Evolutionary conservation across 2,113 vertebrate species (phyloP).

Genomic region (Microcebus tavaratra): DNA sequence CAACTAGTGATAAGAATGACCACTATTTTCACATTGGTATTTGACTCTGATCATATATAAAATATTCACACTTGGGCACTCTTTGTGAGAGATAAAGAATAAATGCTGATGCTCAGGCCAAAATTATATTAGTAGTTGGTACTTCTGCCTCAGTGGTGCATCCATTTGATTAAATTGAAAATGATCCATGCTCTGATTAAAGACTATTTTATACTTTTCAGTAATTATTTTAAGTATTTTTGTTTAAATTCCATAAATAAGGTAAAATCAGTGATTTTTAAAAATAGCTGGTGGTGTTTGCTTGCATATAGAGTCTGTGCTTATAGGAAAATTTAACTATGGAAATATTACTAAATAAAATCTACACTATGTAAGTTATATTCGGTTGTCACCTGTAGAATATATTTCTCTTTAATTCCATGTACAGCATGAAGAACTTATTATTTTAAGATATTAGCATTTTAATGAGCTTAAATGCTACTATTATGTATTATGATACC

Average conservation of each 20-base stretch:
- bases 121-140: not conserved
- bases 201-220: slow-evolving; percentile 37
- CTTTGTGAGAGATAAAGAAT: not conserved
- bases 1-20: not conserved
- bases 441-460: not conserved
- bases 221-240: slow-evolving; percentile 40
- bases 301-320: not conserved
- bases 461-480: slow-evolving; percentile 5
- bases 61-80: not conserved
- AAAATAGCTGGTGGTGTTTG: not conserved
- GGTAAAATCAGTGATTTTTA: not conserved
- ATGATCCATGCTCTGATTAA: not conserved
- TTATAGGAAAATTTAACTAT: slow-evolving; percentile 8
- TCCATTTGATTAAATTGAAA: not conserved
- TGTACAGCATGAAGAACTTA: not conserved
- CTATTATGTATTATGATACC: not conserved
- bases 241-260: slow-evolving; percentile 43
- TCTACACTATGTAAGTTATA: not conserved
- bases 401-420: not conserved
- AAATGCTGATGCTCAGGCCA: not conserved
- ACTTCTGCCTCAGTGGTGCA: not conserved
- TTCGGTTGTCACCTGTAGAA: not conserved
- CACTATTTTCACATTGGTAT: not conserved
- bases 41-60: not conserved
- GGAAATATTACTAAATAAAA: slow-evolving; percentile 1